Base-by-base conservation (phyloP, 2,113 vertebrate genomes). In the Perca fluviatilis region DNA sequence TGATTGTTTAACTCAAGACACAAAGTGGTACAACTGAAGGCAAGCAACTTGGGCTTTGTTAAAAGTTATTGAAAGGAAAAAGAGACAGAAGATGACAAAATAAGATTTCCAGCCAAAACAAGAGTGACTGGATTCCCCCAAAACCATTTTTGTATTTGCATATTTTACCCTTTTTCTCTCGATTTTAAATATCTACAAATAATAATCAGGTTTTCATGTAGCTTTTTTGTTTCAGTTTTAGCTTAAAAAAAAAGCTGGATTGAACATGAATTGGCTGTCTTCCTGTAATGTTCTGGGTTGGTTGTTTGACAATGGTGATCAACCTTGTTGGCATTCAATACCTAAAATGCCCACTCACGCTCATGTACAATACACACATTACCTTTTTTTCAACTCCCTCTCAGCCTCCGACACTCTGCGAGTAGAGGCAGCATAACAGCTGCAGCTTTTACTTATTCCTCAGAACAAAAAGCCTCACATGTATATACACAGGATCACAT, bases 391-490 rank as follows among this genome's bases (percentile, higher is more conserved):
- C 57, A 19, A 33, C 16, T 49, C 46, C 33, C 14, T 58, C 27
- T 74, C 63, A 64, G 23, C 62, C 60, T 33, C 8, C 12, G 1
- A 63, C 36, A 46, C 43, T 64, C 12, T 2, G 15, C 1, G 12
- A n/a, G 43, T 27, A 53, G 43, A 47, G 56, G 71, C 56, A 51
- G 53, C 51, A 12, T 21, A 15, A 21, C 7, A 62, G 33, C 27
- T 33, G 18, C 25, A 72, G 54, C 36, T 63, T 80, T 72, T 14
- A 40, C n/a, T 56, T 63, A n/a, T 56, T 64, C 58, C 25, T 62
- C 47, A 47, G 57, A 12, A 53, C 65, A 70, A 46, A 70, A 51
- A 65, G 30, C 30, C 75, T 25, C 25, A 75, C 57, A 71, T 77
- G 66, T 15, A 49, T 47, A 49, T 30, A 13, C 57, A 66, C 51